Evolutionary conservation across 2,113 vertebrate genomes (phyloP), one percentile per base, ranked within the genome.

Genomic region (Neotragus pygmaeus): DNA sequence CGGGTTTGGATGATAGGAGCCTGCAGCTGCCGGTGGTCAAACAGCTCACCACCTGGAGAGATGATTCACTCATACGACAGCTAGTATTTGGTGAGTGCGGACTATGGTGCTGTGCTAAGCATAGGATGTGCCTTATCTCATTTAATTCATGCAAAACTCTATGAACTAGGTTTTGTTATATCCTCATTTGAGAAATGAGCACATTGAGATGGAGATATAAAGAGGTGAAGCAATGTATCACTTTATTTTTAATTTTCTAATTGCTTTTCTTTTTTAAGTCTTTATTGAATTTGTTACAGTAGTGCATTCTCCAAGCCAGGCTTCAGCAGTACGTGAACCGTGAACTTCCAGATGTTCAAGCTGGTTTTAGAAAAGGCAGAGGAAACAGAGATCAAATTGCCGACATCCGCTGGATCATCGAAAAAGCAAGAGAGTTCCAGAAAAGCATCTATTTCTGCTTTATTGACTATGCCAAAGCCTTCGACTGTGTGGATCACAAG

Each of bases 41-140:
- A 45, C 16, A 36, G 5, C 62, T 55, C 1, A 15, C 19, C 17
- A 7, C n/a, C 1, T 0, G 0, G 58, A 70, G n/a, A 70, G 27
- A 60, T 45, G 33, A 3, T 4, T 49, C 3, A 8, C 5, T 21
- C 3, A 5, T 3, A 33, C 0, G 10, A 28, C 27, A 62, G 43
- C 49, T 58, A 2, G 7, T 49, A 3, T 93, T 83, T 47, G 25
- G 36, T 62, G 45, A 36, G 14, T 10, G 23, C 11, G 6, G 27
- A 62, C 8, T 27, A 7, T 11, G 84, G 55, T 23, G 16, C 62
- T 75, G 47, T 28, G n/a, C 55, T 27, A 27, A 53, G 47, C 8
- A 15, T 17, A 49, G 57, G 23, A 43, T 7, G 49, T 2, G 14
- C 4, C 11, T 36, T 51, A 7, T 73, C 43, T 53, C 10, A 43